Percentiles rank a stretch among this genome's conserved stretches.
These are phyloP conservation scores for Telmatochromis brichardi DNA, from an alignment of 2,113 vertebrate species.

Conservation along the genomic window DNA sequence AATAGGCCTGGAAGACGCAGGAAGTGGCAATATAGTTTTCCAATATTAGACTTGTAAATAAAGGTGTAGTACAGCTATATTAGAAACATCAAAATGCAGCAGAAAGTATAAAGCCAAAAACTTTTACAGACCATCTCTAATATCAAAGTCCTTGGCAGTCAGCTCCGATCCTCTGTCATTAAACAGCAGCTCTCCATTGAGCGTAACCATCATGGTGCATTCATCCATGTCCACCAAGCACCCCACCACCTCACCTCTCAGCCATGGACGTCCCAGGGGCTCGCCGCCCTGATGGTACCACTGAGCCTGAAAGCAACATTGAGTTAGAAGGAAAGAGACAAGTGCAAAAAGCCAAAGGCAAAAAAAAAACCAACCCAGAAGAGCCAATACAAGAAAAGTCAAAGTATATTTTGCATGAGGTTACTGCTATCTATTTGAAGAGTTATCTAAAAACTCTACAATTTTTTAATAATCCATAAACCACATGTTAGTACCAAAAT, in stretches of 20 bases:
- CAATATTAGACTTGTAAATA: not conserved
- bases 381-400: not conserved
- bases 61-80: not conserved
- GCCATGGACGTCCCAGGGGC: constrained; percentile 85
- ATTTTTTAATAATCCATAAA: not conserved
- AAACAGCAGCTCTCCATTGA: constrained; percentile 89
- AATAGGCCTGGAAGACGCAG: constrained; percentile 75
- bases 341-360: not conserved
- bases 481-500: not conserved
- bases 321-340: not conserved
- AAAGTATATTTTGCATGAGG: not conserved
- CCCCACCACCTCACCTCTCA: constrained; percentile 84
- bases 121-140: constrained; percentile 75
- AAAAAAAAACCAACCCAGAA: not conserved
- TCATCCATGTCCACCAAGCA: constrained; percentile 88
- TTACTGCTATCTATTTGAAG: not conserved
- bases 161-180: constrained; percentile 87
- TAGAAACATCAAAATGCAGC: not conserved
- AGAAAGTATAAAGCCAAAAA: not conserved
- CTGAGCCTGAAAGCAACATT: constrained; percentile 72
- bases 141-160: constrained; percentile 85
- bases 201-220: constrained; percentile 86
- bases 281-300: constrained; percentile 86
- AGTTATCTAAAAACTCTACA: not conserved
- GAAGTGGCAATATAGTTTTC: not conserved